These are phyloP conservation scores for Bursaphelenchus okinawaensis DNA, from an alignment of 2,888 invertebrate genomes.

Conservation along the genomic window DNA sequence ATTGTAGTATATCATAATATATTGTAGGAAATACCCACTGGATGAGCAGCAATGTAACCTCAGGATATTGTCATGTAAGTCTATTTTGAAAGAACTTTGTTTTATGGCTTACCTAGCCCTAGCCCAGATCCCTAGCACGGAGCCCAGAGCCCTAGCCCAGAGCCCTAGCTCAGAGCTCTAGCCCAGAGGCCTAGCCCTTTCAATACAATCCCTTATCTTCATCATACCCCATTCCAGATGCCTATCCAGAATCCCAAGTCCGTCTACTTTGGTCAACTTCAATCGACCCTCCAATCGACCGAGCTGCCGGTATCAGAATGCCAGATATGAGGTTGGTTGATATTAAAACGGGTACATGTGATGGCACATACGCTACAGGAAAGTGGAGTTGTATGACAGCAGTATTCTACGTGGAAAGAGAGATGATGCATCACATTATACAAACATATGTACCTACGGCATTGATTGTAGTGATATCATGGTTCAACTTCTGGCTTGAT, in stretches of 20 bases:
- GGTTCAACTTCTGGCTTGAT: constrained; percentile 59
- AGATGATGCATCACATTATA: constrained; percentile 63
- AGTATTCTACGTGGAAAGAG: constrained; percentile 59
- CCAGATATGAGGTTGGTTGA: constrained; percentile 52
- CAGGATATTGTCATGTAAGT: constrained; percentile 62
- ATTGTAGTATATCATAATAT: neutral
- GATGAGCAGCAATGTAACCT: constrained; percentile 62
- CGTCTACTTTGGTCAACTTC: constrained; percentile 48
- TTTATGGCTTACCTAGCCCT: neutral
- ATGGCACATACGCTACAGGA: constrained; percentile 56
- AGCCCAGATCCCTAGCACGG: neutral
- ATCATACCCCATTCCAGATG: constrained; percentile 32
- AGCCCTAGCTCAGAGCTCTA: neutral
- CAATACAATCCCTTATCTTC: no score
- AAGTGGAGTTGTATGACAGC: constrained; percentile 63
- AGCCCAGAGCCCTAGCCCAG: neutral
- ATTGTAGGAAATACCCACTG: constrained; percentile 60
- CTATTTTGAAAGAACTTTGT: constrained; percentile 20
- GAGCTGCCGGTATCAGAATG: constrained; percentile 53
- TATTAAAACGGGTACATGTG: constrained; percentile 47
- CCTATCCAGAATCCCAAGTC: constrained; percentile 54
- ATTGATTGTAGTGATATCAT: constrained; percentile 64
- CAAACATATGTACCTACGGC: constrained; percentile 65
- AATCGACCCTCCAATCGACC: constrained; percentile 46
- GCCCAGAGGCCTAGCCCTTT: neutral